A percentile compares a stretch with the other conserved stretches of the same genome.
These are phyloP conservation scores for Puntigrus tetrazona DNA, from an alignment of 2,113 vertebrate genomes.

Conservation along the genomic window DNA sequence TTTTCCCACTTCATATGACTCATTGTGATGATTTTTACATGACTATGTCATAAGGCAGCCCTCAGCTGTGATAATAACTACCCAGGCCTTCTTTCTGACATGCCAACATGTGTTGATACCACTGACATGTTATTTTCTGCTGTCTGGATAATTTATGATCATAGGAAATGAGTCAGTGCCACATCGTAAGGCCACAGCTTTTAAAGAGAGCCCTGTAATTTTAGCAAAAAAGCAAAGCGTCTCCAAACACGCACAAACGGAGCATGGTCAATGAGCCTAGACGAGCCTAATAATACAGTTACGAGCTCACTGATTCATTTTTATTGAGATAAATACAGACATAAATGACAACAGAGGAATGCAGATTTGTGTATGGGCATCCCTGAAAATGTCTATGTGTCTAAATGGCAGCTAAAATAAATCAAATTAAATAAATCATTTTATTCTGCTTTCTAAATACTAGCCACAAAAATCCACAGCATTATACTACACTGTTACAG, in stretches of 20 bases:
- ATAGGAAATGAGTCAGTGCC: slow-evolving; percentile 66
- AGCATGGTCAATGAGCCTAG: neutral
- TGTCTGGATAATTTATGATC: slow-evolving; percentile 51
- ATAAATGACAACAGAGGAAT: neutral
- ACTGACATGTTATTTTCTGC: slow-evolving; percentile 59
- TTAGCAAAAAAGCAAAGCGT: slow-evolving; percentile 13
- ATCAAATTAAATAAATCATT: neutral
- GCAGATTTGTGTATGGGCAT: too few species aligned
- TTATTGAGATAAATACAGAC: neutral
- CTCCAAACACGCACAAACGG: slow-evolving; percentile 31
- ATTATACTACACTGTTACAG: neutral
- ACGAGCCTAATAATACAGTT: neutral
- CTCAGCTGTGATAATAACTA: slow-evolving; percentile 38
- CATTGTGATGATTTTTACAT: neutral
- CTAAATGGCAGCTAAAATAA: neutral
- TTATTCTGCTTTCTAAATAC: neutral
- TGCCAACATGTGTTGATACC: slow-evolving; percentile 35
- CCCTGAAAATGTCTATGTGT: neutral
- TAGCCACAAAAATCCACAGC: neutral
- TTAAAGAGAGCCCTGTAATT: slow-evolving; percentile 62
- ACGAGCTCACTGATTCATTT: neutral
- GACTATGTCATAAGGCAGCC: slow-evolving; percentile 28
- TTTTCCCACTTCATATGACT: neutral
- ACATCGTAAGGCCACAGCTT: slow-evolving; percentile 32
- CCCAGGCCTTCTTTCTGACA: slow-evolving; percentile 8